Percentiles rank a stretch among this genome's conserved stretches.
These are phyloP conservation scores for Oxycera nigricornis DNA, from an alignment of 2,888 invertebrate species.

Conservation along the genomic window DNA sequence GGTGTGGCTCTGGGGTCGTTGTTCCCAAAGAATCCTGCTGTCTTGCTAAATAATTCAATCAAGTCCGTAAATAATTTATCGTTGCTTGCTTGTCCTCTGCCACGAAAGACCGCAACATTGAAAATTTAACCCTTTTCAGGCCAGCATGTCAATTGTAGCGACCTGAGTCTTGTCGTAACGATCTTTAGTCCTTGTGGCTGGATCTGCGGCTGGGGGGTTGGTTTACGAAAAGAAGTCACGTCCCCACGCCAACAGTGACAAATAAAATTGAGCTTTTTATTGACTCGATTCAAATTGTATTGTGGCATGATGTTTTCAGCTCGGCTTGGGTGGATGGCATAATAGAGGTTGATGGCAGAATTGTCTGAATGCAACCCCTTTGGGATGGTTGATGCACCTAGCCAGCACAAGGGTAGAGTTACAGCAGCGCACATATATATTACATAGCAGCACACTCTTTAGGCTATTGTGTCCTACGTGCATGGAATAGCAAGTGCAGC, in stretches of 20 bases:
- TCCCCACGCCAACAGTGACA: constrained; percentile 51
- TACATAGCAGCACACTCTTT: constrained; percentile 22
- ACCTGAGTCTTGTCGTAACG: background rate
- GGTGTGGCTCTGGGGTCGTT: background rate
- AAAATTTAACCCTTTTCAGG: constrained; percentile 32
- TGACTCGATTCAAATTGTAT: constrained; percentile 52
- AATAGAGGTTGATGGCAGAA: constrained; percentile 16
- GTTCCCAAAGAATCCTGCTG: constrained; percentile 31
- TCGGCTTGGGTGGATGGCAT: constrained; percentile 3
- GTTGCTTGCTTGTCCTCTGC: background rate
- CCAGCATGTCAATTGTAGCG: constrained; percentile 5
- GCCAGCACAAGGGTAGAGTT: background rate
- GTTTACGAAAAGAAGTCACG: constrained; percentile 49
- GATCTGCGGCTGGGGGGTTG: background rate
- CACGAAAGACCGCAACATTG: constrained; percentile 27
- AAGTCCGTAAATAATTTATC: constrained; percentile 38
- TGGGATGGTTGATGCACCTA: constrained; percentile 29
- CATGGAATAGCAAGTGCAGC: background rate
- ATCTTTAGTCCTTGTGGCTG: constrained; percentile 17
- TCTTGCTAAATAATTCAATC: constrained; percentile 42
- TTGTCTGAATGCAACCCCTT: constrained; percentile 19
- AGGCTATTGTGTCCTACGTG: constrained; percentile 33
- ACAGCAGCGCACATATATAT: background rate
- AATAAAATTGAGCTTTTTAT: constrained; percentile 53
- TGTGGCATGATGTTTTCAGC: constrained; percentile 45